Evolutionary conservation across 2,888 invertebrate genomes (phyloP).

Genomic region (Linnaemya tessellans): DNA sequence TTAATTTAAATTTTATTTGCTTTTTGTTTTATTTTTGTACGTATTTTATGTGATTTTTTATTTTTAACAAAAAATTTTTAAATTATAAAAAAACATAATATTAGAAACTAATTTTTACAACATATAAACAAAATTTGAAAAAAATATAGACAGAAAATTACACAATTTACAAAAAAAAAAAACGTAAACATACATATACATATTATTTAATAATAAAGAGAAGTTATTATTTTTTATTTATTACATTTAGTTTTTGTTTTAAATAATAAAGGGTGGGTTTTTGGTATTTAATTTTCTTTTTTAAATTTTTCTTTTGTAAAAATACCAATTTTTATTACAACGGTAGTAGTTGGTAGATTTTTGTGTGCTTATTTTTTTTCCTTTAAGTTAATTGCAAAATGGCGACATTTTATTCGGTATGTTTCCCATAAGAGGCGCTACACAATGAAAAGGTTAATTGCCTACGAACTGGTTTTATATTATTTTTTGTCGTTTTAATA

Average conservation of each 20-base stretch:
- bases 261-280: conserved; percentile 55
- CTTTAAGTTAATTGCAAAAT: conserved; percentile 77
- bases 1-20: conserved; percentile 67
- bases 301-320: conserved; percentile 38
- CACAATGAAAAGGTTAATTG: background rate
- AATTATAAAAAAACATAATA: conserved; percentile 63
- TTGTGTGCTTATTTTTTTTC: conserved; percentile 49
- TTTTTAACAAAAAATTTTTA: conserved; percentile 73
- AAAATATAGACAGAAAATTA: conserved; percentile 55
- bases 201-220: conserved; percentile 42
- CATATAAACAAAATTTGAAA: conserved; percentile 66
- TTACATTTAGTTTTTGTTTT: conserved; percentile 34
- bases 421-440: conserved; percentile 51
- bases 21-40: conserved; percentile 72
- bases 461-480: background rate
- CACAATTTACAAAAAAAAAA: conserved; percentile 56
- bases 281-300: conserved; percentile 41
- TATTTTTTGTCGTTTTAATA: too few species aligned
- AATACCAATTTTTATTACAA: conserved; percentile 57
- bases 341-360: background rate
- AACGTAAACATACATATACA: conserved; percentile 4
- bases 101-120: conserved; percentile 72
- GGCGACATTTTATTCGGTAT: conserved; percentile 79
- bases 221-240: conserved; percentile 54
- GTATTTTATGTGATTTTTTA: conserved; percentile 70